Percentiles rank a stretch among this genome's conserved stretches.
These are phyloP conservation scores for Genyomyrus donnyi DNA, from an alignment of 2,113 vertebrate genomes.

Conservation along the genomic window DNA sequence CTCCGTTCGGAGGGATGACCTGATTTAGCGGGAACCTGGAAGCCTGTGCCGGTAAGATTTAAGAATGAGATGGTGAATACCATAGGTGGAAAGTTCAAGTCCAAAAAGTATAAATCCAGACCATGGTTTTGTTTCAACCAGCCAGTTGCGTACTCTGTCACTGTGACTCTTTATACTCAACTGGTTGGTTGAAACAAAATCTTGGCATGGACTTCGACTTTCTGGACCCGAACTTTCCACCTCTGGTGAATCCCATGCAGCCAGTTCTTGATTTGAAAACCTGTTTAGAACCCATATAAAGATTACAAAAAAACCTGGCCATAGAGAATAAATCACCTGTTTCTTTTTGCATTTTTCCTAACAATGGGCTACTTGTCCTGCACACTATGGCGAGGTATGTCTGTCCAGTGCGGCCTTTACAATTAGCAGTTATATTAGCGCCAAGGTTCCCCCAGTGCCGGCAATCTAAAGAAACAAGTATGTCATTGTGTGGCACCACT, in stretches of 20 bases:
- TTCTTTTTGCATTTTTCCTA: background rate
- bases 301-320: background rate
- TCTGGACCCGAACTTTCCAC: background rate
- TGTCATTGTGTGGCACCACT: background rate
- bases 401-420: background rate
- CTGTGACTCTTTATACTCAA: background rate
- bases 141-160: background rate
- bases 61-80: background rate
- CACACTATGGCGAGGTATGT: background rate
- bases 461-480: background rate
- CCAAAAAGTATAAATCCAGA: background rate
- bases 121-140: background rate
- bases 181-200: background rate
- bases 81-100: background rate
- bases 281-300: background rate
- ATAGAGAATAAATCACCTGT: background rate
- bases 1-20: background rate
- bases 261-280: background rate
- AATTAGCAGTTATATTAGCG: background rate
- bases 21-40: background rate
- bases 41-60: background rate
- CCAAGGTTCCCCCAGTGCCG: background rate
- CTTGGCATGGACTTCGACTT: background rate
- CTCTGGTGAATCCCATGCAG: background rate
- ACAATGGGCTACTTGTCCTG: background rate